Base-by-base conservation (phyloP, 1,140 invertebrate species). In the Maniola jurtina region DNA sequence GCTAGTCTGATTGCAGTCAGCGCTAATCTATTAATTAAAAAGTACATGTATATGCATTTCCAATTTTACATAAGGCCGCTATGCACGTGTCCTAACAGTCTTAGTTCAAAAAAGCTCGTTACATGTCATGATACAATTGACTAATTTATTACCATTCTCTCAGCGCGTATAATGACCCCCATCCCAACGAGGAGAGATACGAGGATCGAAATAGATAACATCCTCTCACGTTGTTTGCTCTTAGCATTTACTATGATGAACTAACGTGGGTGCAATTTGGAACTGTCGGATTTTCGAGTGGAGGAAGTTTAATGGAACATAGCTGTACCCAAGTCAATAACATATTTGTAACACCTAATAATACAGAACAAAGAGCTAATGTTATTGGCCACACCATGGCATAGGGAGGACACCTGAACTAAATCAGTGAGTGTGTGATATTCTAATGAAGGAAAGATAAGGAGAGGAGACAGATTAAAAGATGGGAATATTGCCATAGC, bases 131-230 rank as follows among this genome's bases (percentile, higher is more conserved):
- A 52, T 25, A 52, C 48, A 52, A 52, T 52, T 52, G 48, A 15
- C 48, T 25, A 52, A 52, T 52, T 52, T 52, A 52, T 52, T 52
- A 52, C 16, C 48, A 52, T 52, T 52, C 48, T 52, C 48, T 52
- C 48, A 52, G 14, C 48, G 48, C 48, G 48, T 52, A 52, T 52
- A 52, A 52, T 52, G 48, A 52, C 48, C 48, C 48, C 48, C 48
- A 25, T 52, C 48, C 1, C 52, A 34, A 55, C 25, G 25, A 55
- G 25, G 25, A 7, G 52, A 55, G 25, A 33, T 34, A 55, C 6
- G 52, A 34, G 52, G 52, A 55, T 55, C 52, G 13, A 55, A 55
- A 34, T 55, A 34, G 52, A 55, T 34, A 55, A 34, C 52, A 34
- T 55, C 52, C 52, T 55, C 25, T 55, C 16, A 55, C 52, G 25